Evolutionary conservation across 2,797 vertebrate genomes (phyloP), one percentile per base, ranked within the genome.

Genomic region (Danio jaintianensis): DNA sequence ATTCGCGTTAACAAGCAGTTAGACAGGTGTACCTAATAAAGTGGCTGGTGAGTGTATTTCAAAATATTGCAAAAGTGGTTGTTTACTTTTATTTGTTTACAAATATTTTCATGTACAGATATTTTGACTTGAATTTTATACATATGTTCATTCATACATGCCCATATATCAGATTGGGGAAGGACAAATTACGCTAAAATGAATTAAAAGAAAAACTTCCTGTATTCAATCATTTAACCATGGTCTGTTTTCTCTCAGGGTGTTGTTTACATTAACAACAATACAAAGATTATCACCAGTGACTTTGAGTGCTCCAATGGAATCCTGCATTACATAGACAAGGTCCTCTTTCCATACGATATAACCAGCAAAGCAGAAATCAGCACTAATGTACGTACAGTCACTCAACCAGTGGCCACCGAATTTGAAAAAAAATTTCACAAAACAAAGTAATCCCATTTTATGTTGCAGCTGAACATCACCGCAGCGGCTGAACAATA

Each of bases 271-370:
- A 80, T 99, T 87, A 98, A 99, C 42, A 93, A 95, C 68, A 89
- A 92, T 0, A 90, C 95, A 0, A 89, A 89, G 20, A 93, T 99
- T 10, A 86, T 96, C 53, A 87, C 56, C 20, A 95, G 93, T 15
- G 96, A 98, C 86, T 90, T 92, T 8, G 64, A 86, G 0, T 93
- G 94, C 0, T 7, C 66, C 11, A 96, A 97, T 0, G 97, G 97
- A 0, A 72, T 98, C 75, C 93, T 99, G 71, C 96, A 99, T 91
- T 93, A 96, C 84, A 93, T 97, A 4, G 91, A 96, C 88, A 89
- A 83, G 0, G 63, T 97, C 85, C 92, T 99, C 83, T 86, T 90
- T n/a, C 96, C 93, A 0, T 90, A 91, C 0, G 85, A 76, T 0
- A 75, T 91, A 0, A 85, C 88, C 12, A 82, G 85, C 75, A 81